Evolutionary conservation across 2,888 invertebrate species (phyloP), one percentile per base, ranked within the genome.

Genomic region (Heliconius cydno): DNA sequence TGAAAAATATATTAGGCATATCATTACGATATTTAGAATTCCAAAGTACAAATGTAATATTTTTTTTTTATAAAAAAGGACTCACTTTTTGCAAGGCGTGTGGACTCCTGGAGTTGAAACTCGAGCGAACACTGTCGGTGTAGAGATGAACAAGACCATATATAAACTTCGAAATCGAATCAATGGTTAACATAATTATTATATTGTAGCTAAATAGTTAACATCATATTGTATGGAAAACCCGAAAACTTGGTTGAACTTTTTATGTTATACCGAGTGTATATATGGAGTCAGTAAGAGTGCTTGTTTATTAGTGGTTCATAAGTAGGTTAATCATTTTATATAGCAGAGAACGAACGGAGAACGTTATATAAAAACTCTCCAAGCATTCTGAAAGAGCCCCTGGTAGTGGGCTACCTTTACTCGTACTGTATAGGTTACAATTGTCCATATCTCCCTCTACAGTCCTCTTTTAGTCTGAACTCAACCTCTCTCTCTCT

Each of bases 171-270:
- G 0, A 68, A 68, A 22, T n/a, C 6, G 34, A 68, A 68, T n/a
- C 12, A n/a, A 7, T 34, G 34, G 34, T 34, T 34, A 46, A 46
- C 46, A 15, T 46, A 15, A 46, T 67, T 19, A 34, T 34, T 67
- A 15, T 28, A 15, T 67, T 10, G 34, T 34, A 67, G 6, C 34
- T 15, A 67, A 34, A 7, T 3, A 5, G 19, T 67, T 67, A 10
- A 67, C 67, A 34, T 38, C 13, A 68, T 68, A 68, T 41, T 66
- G 30, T 30, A 19, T 41, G 15, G 12, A 68, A 68, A 68, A 68
- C 25, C 41, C 68, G 0, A 25, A 25, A 41, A 25, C 15, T 41
- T 41, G 68, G 41, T 41, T 13, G n/a, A 67, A 12, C 12, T 68
- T 9, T 15, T 38, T 67, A 68, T 22, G 22, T 30, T 67, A 12